phyloP scores from a whole-genome alignment of 64 coral and sea anemone species.

The Pocillopora verrucosa region DNA sequence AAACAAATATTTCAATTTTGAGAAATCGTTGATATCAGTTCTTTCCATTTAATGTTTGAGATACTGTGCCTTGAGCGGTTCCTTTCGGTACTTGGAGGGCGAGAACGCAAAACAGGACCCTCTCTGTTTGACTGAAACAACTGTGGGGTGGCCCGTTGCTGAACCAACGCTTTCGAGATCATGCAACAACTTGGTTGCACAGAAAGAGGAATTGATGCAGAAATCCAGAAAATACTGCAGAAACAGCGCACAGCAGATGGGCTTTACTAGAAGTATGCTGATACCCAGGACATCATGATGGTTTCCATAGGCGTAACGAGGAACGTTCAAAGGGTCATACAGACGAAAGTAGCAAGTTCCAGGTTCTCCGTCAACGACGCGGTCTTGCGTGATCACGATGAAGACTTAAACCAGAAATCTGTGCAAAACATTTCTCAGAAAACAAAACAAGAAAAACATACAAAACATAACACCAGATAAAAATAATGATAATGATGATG shows the following conservation, averaged over 20 bases:
- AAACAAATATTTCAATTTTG: conserved; percentile 27
- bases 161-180: neutral
- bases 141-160: conserved; percentile 11
- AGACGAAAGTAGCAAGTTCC: neutral
- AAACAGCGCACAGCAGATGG: conserved; percentile 4
- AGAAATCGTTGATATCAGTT: conserved; percentile 31
- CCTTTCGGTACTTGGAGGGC: conserved; percentile 3
- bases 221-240: conserved; percentile 20
- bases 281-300: neutral
- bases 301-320: neutral
- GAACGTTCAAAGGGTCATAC: neutral
- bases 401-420: neutral
- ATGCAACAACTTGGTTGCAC: neutral
- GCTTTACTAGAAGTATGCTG: neutral
- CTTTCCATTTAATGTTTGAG: conserved; percentile 4
- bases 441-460: neutral
- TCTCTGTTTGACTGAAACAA: neutral
- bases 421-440: neutral
- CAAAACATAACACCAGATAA: no score
- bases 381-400: neutral
- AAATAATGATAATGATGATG: no score
- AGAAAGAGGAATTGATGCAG: neutral
- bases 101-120: conserved; percentile 1
- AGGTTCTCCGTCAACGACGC: neutral
- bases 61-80: conserved; percentile 36